These are phyloP conservation scores for Siniperca chuatsi DNA, from an alignment of 2,113 vertebrate genomes.

Conservation along the genomic window DNA sequence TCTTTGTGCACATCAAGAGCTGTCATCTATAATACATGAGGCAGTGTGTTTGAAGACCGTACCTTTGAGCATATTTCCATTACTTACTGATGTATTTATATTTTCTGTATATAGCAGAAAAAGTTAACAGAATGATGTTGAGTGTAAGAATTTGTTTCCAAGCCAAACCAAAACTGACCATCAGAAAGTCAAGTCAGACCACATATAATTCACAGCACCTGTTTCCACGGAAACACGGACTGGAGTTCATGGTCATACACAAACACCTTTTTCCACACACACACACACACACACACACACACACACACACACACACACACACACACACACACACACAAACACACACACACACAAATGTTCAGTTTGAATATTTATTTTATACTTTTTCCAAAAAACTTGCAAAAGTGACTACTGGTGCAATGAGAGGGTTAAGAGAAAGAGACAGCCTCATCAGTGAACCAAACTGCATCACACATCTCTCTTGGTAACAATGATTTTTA, in stretches of 20 bases:
- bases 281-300: too few species aligned
- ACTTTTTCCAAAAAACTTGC: slow-evolving; percentile 1
- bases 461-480: slow-evolving; percentile 3
- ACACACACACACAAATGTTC: background rate
- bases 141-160: background rate
- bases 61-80: slow-evolving; percentile 1
- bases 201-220: slow-evolving; percentile 28
- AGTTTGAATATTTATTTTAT: slow-evolving; percentile 6
- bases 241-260: slow-evolving; percentile 31
- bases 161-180: background rate
- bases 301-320: too few species aligned
- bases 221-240: slow-evolving; percentile 61
- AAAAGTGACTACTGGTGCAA: background rate
- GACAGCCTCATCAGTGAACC: slow-evolving; percentile 4
- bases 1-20: background rate
- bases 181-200: slow-evolving; percentile 35
- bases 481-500: background rate
- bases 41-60: background rate
- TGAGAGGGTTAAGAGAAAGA: slow-evolving; percentile 15
- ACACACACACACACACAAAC: too few species aligned
- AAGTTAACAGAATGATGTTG: background rate
- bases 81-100: background rate
- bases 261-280: slow-evolving; percentile 22
- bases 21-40: slow-evolving; percentile 34
- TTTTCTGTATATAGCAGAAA: background rate